Evolutionary conservation across 37 sponge, comb jelly and placozoan genomes (phyloP), one percentile per base, ranked within the genome.

Genomic region (Cladorhizidae sp.): DNA sequence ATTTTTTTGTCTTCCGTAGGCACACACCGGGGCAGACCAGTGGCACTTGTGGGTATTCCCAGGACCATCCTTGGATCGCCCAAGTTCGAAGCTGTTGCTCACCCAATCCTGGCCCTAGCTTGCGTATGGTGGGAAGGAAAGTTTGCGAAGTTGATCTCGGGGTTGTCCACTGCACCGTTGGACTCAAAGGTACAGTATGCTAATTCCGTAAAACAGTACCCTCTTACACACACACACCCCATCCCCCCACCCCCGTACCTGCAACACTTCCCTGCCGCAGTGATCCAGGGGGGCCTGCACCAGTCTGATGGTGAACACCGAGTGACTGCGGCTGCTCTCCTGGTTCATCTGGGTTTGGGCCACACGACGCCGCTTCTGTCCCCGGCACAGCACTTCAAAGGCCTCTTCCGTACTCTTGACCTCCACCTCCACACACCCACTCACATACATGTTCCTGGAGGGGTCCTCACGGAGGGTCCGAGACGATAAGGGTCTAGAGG

Each of bases 371-470:
- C 76, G 79, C 76, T 92, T 81, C 81, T 96, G 94, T 54, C 90
- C 93, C 62, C 61, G 87, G 83, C 78, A 88, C 17, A 98, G 81
- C 51, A 85, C 79, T 8, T 90, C 92, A 85, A 87, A 98, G 38
- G 99, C 97, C 67, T 95, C 99, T 69, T 94, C 95, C 52, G 99
- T 92, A 69, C 87, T 92, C 87, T 90, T 94, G 74, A 98, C 99
- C 72, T 96, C 97, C 18, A 94, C 92, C 74, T 98, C 99, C 15
- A 83, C 91, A 9, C 72, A 93, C 40, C 92, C 95, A 57, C 80
- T 88, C 26, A 96, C 93, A 69, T 92, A 98, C 99, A 98, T 98
- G 83, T 92, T 86, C 59, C 76, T 89, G 32, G 35, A 35, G 25
- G 67, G 17, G 76, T 94, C 95, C 40, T 94, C 97, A 25, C 95